Evolutionary conservation across 2,888 invertebrate species (phyloP).

Genomic region (Caenorhabditis parvicauda): DNA sequence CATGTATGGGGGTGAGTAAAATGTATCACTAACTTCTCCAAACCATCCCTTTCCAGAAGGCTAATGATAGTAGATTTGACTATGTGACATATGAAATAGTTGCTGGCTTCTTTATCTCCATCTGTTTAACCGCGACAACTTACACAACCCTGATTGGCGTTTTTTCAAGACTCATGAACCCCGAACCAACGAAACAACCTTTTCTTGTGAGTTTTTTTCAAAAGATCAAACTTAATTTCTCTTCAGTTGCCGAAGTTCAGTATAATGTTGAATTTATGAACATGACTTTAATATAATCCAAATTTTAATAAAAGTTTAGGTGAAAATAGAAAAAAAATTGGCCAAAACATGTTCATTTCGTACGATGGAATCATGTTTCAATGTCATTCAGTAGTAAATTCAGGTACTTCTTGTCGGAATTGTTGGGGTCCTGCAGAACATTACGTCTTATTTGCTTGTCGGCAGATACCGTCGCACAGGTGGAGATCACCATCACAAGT

Average conservation of each 20-base stretch:
- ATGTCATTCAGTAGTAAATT: too few relatives aligned
- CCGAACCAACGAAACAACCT: constrained; percentile 39
- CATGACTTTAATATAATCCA: too few relatives aligned
- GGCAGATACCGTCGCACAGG: constrained; percentile 66
- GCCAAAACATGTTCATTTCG: too few relatives aligned
- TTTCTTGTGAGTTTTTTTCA: constrained; percentile 10
- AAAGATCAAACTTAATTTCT: too few relatives aligned
- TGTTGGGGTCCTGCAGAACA: constrained; percentile 85
- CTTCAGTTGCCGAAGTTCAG: too few relatives aligned
- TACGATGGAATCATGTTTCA: too few relatives aligned
- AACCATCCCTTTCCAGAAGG: neutral
- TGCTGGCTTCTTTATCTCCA: constrained; percentile 94
- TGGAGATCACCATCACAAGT: constrained; percentile 14
- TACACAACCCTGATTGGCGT: constrained; percentile 97
- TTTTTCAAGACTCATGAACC: constrained; percentile 74
- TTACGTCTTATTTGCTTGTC: constrained; percentile 86
- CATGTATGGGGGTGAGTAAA: too few relatives aligned
- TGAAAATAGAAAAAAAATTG: too few relatives aligned
- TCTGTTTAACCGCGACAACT: constrained; percentile 93
- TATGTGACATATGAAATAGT: constrained; percentile 98
- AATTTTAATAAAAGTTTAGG: too few relatives aligned
- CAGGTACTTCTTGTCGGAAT: constrained; percentile 83
- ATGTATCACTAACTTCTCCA: too few relatives aligned
- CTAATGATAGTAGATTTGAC: constrained; percentile 72
- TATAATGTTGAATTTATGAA: too few relatives aligned